A percentile compares a stretch with the other conserved stretches of the same genome.
phyloP scores from a whole-genome alignment of 2,888 invertebrate species.

The Polydrusus pterygomalis region DNA sequence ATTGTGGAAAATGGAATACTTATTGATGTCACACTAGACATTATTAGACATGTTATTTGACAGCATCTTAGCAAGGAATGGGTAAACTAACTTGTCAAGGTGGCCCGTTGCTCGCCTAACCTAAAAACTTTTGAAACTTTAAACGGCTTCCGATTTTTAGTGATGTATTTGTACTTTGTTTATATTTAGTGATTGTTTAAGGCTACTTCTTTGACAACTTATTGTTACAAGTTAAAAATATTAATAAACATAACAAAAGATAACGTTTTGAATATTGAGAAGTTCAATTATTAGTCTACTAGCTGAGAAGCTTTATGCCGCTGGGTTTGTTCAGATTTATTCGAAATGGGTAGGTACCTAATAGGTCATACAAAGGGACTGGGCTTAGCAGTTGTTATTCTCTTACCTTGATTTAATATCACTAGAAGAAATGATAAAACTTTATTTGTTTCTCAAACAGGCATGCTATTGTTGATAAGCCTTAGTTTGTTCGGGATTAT shows the following conservation, averaged over 20 bases:
- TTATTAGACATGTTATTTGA: not conserved
- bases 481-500: no score
- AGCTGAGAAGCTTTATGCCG: no score
- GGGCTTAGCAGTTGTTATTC: no score
- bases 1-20: not conserved
- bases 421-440: no score
- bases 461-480: no score
- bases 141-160: constrained; percentile 30
- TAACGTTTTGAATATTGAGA: no score
- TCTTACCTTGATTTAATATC: no score
- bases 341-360: no score
- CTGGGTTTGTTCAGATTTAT: no score
- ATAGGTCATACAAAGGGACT: no score
- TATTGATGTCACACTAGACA: not conserved
- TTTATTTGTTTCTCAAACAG: no score
- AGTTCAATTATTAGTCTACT: no score
- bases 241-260: not conserved
- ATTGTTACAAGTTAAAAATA: not conserved
- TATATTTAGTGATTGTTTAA: not conserved
- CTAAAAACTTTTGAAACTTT: constrained; percentile 33
- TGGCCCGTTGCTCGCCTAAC: constrained; percentile 62
- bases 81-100: constrained; percentile 57
- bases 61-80: not conserved
- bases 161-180: constrained; percentile 17
- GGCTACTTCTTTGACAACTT: constrained; percentile 8